These are phyloP conservation scores for Leptinotarsa juncta DNA, from an alignment of 2,888 invertebrate species.

Conservation along the genomic window DNA sequence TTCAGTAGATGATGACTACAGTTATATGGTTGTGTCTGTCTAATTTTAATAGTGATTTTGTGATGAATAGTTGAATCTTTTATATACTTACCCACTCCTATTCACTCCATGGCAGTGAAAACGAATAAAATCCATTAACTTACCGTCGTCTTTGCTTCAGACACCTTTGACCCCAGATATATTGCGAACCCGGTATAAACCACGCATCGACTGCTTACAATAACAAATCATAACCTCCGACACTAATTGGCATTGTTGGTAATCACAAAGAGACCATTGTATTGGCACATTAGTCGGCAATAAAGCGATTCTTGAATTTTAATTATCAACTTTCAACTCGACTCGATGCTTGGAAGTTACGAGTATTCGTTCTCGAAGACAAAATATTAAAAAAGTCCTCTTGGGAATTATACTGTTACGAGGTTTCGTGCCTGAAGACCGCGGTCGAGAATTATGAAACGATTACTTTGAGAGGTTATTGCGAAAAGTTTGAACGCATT, in stretches of 20 bases:
- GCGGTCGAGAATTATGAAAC: constrained; percentile 5
- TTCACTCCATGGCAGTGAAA: no score
- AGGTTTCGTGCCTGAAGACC: not conserved
- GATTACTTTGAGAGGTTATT: not conserved
- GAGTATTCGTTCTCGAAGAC: constrained; percentile 3
- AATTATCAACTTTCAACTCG: constrained; percentile 14
- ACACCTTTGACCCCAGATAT: no score
- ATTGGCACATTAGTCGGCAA: constrained; percentile 1
- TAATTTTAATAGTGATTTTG: no score
- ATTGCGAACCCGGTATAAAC: not conserved
- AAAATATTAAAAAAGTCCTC: not conserved
- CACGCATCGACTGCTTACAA: constrained; percentile 21
- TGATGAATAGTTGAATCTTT: no score
- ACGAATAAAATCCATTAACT: no score
- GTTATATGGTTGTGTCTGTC: no score
- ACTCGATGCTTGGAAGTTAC: not conserved
- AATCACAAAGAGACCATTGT: constrained; percentile 25
- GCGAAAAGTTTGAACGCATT: not conserved
- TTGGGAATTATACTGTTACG: not conserved
- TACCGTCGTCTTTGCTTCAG: no score
- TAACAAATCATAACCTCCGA: constrained; percentile 25
- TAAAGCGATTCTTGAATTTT: constrained; percentile 14
- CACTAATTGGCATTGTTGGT: constrained; percentile 27
- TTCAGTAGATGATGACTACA: no score
- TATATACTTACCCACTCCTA: no score